Base-by-base conservation (phyloP, 2,113 vertebrate genomes). In the Bothrops jararaca region DNA sequence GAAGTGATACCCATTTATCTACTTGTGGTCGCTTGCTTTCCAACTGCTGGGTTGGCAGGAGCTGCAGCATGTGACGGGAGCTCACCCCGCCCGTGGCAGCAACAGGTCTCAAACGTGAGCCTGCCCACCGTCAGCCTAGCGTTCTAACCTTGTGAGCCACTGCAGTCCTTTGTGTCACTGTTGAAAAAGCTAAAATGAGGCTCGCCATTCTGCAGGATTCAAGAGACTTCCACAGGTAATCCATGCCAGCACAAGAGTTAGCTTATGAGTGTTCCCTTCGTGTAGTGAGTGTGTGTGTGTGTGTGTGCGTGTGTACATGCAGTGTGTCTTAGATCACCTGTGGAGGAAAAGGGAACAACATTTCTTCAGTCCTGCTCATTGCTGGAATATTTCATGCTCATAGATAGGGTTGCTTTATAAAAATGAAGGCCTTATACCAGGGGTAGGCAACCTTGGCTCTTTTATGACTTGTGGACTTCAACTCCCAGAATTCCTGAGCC, bases 391-490 rank as follows among this genome's bases (percentile, higher is more conserved):
- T 74, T 74, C 69, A 20, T 18, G n/a, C n/a, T 74, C 69, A 34
- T 74, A 39, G 69, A 34, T 80, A 42, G 34, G 34, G 18, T 39
- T 80, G 18, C 7, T 80, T 39, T 80, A 39, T 15, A 2, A 90
- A 57, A 88, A 74, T 91, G 87, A 26, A 1, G 0, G 74, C 91
- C 96, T 91, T 88, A 69, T 56, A 34, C 34, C 91, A 74, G 45
- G 45, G 45, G 45, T 45, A 45, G 45, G 45, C 45, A 45, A 45
- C 45, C 45, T 45, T 45, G 45, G 45, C 45, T 45, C 45, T 5
- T 45, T 45, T 45, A 45, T 45, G 45, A 45, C 45, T 45, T 45
- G 45, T 45, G 45, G 45, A 45, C 45, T 45, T 45, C 45, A 45
- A 45, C 45, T 45, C 45, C 45, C 45, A 45, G 45, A 45, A 45